phyloP scores from a whole-genome alignment of 2,797 vertebrate species.

The Paedocypris micromegethes region DNA sequence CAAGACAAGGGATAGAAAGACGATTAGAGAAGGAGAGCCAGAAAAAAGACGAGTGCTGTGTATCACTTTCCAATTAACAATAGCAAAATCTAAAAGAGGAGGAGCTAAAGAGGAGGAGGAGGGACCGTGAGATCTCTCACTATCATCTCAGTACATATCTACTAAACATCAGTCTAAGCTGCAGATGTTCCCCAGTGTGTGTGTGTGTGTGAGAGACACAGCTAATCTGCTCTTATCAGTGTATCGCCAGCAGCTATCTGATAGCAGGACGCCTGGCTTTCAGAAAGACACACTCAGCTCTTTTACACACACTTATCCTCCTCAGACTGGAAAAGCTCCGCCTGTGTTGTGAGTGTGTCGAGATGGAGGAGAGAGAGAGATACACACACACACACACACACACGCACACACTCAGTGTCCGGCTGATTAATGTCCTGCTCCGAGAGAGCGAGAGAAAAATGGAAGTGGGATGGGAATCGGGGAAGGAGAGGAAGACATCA shows the following conservation, averaged over 20 bases:
- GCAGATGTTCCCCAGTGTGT: not conserved
- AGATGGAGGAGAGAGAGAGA: conserved; percentile 13
- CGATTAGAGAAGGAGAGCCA: too few relatives aligned
- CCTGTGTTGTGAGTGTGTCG: conserved; percentile 21
- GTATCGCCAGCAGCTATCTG: conserved; percentile 36
- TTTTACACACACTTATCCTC: conserved; percentile 33
- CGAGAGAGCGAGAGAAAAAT: conserved; percentile 24
- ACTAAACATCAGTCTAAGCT: too few relatives aligned
- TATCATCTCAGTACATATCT: too few relatives aligned
- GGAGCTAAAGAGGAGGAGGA: too few relatives aligned
- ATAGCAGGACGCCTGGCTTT: conserved; percentile 33
- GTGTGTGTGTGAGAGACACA: conserved; percentile 3
- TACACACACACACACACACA: not conserved
- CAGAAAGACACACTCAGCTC: conserved; percentile 33
- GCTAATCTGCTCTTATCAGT: conserved; percentile 33
- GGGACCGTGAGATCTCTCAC: too few relatives aligned
- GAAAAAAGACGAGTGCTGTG: too few relatives aligned
- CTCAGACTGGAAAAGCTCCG: conserved; percentile 3
- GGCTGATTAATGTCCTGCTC: conserved; percentile 39
- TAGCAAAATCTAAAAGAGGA: too few relatives aligned
- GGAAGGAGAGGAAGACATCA: conserved; percentile 23
- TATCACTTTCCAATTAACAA: too few relatives aligned
- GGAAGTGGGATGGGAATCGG: conserved; percentile 11
- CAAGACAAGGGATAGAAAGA: too few relatives aligned
- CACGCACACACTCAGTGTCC: conserved; percentile 8